These are phyloP conservation scores for Artemia sp. DNA, from an alignment of 2,888 invertebrate species.

Conservation along the genomic window DNA sequence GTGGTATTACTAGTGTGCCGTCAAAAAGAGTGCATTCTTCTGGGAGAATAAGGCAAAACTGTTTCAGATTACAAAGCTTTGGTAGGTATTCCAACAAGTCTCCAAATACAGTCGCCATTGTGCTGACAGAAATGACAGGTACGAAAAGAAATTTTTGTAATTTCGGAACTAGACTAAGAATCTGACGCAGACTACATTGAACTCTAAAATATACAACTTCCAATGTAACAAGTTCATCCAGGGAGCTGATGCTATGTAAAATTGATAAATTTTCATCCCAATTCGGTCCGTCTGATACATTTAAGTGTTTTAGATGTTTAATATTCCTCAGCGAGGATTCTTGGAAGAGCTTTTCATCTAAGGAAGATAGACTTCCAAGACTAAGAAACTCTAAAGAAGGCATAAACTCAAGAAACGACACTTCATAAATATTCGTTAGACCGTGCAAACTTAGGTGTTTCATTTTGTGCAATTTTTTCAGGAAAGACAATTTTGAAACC, in stretches of 20 bases:
- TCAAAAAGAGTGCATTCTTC: constrained; percentile 1
- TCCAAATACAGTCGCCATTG: not conserved
- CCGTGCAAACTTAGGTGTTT: not conserved
- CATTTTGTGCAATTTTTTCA: not conserved
- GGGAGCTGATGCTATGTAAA: not conserved
- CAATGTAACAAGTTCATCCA: not conserved
- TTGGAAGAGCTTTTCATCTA: not conserved
- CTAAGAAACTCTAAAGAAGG: not conserved
- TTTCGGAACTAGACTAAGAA: not conserved
- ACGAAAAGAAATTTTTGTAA: not conserved
- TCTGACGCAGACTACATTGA: not conserved
- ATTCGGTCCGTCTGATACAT: not conserved
- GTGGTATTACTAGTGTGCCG: not conserved
- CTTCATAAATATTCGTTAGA: not conserved
- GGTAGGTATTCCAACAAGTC: not conserved
- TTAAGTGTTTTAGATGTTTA: not conserved
- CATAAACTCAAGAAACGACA: not conserved
- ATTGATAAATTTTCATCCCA: not conserved
- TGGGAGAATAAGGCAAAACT: not conserved
- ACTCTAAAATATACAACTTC: not conserved
- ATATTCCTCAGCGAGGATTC: not conserved
- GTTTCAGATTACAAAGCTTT: not conserved
- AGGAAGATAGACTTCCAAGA: not conserved
- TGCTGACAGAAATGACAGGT: not conserved
- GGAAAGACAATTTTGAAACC: not conserved